These are phyloP conservation scores for Anthoscopus minutus DNA, from an alignment of 2,113 vertebrate species.

Conservation along the genomic window DNA sequence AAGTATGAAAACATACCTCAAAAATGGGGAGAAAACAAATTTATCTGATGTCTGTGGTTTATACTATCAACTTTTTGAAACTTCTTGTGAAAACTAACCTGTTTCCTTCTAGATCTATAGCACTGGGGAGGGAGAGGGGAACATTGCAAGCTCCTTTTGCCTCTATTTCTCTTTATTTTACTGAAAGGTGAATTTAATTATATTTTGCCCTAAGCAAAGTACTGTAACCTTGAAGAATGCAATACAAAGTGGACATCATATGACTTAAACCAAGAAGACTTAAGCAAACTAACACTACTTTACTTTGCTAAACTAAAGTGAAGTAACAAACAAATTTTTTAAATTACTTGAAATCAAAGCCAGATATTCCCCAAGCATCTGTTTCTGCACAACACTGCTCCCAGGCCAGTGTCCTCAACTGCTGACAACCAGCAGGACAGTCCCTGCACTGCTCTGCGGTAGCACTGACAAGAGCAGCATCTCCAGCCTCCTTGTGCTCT, in stretches of 20 bases:
- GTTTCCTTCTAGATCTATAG: not conserved
- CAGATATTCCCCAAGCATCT: not conserved
- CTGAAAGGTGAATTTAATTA: not conserved
- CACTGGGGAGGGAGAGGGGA: not conserved
- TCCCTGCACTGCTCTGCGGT: not conserved
- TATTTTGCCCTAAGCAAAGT: not conserved
- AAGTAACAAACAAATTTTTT: not conserved
- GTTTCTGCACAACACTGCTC: not conserved
- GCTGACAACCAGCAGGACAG: not conserved
- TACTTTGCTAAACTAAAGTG: not conserved
- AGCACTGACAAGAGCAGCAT: not conserved
- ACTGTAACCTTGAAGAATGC: not conserved
- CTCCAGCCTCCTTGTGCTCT: fast-evolving
- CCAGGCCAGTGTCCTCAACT: not conserved
- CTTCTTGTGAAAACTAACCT: not conserved
- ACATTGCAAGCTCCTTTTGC: not conserved
- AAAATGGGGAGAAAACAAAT: not conserved
- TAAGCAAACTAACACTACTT: not conserved
- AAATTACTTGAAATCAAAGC: not conserved
- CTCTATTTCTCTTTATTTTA: not conserved
- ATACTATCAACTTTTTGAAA: not conserved
- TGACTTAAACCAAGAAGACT: not conserved
- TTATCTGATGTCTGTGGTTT: not conserved
- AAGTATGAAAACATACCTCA: not conserved
- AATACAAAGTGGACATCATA: not conserved